A percentile compares a stretch with the other conserved stretches of the same genome.
Conservation (phyloP, 1,140 invertebrate species). For the Drosophila sulfurigaster region DNA sequence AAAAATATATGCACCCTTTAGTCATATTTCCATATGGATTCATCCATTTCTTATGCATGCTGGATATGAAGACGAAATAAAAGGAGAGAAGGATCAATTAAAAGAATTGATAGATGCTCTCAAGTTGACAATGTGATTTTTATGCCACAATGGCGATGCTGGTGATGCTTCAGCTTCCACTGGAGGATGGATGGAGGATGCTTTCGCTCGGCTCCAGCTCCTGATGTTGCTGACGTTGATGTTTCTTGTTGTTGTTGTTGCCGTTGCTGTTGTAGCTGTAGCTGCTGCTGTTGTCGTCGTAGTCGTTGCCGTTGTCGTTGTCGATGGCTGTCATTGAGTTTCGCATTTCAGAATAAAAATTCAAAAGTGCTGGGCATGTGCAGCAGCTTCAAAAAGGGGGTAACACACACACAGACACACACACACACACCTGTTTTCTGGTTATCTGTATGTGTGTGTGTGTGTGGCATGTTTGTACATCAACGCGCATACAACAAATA, state of each 20-base stretch:
- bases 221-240: constrained; percentile 14
- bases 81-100: constrained; percentile 63
- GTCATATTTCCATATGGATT: constrained; percentile 60
- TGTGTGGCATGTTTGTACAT: constrained; percentile 63
- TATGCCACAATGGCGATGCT: constrained; percentile 54
- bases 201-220: constrained; percentile 11
- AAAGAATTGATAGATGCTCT: constrained; percentile 69
- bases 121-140: constrained; percentile 69
- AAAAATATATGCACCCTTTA: constrained; percentile 14
- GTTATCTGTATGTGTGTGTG: constrained; percentile 31
- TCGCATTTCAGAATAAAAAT: constrained; percentile 70
- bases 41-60: constrained; percentile 37
- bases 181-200: constrained; percentile 12
- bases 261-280: constrained; percentile 18
- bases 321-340: constrained; percentile 68
- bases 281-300: constrained; percentile 14
- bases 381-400: constrained; percentile 34
- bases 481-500: constrained; percentile 66
- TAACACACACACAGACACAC: constrained; percentile 30
- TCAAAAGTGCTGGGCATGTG: constrained; percentile 59
- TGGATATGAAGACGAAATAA: constrained; percentile 4
- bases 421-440: constrained; percentile 30
- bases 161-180: constrained; percentile 15
- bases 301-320: constrained; percentile 31
- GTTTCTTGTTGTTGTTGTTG: constrained; percentile 3